Evolutionary conservation across 2,797 vertebrate species (phyloP).

Genomic region (Danio choprae): DNA sequence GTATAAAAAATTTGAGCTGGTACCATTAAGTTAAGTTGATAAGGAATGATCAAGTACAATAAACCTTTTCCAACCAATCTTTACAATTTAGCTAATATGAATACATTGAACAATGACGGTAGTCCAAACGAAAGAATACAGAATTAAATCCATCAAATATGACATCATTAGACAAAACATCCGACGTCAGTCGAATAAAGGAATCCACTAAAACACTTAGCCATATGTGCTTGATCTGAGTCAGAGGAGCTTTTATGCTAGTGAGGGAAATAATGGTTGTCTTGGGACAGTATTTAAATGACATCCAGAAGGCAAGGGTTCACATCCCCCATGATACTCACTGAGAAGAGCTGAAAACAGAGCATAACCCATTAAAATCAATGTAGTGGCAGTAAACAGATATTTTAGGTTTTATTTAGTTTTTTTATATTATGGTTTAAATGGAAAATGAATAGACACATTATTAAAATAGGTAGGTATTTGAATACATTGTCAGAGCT

Average conservation of each 20-base stretch:
- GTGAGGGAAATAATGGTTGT: constrained; percentile 14
- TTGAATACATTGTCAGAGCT: no score
- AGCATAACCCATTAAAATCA: no score
- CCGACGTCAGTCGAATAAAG: background rate
- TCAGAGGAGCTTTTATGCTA: background rate
- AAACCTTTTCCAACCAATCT: no score
- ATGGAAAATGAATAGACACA: no score
- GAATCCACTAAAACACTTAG: background rate
- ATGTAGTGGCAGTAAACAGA: no score
- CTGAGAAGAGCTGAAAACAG: background rate
- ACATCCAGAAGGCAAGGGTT: background rate
- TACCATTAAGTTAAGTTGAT: no score
- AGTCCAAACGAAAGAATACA: background rate
- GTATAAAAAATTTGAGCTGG: no score
- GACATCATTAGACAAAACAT: background rate
- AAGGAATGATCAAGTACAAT: no score
- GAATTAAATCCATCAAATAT: background rate
- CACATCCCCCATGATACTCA: background rate
- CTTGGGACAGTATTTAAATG: background rate
- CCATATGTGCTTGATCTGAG: constrained; percentile 17
- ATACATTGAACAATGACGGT: background rate
- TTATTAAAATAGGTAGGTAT: no score
- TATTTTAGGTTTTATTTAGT: no score
- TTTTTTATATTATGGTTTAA: no score
- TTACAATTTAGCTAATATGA: background rate